Base-by-base conservation (phyloP, 2,888 invertebrate genomes). In the Stenoptilia bipunctidactyla region DNA sequence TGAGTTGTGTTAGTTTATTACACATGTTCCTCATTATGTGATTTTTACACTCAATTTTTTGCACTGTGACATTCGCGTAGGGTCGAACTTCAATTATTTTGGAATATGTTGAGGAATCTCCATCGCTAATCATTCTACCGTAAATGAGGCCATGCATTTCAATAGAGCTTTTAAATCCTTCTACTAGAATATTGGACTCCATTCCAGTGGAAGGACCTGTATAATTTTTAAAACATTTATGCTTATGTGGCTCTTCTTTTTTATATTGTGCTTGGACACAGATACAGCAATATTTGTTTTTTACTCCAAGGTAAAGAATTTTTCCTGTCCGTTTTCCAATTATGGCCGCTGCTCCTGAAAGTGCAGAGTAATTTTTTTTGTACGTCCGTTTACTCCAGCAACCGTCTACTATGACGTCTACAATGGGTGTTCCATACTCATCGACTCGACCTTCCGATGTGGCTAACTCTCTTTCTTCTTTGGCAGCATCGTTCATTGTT, bases 401-500 rank as follows among this genome's bases (percentile, higher is more conserved):
- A 1, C 48, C 51, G 40, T 55, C 49, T 3, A 36, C 47, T 13
- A 46, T 39, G 0, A 50, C 50, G 33, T 45, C 45, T 33, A 49
- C 46, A 8, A 46, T 42, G 2, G 47, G 38, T 15, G 47, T 40
- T 2, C 48, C 48, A 6, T 40, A 33, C 36, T 39, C 35, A 39
- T 39, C 30, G 4, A 47, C 40, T 2, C 39, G 20, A 13, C 45
- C 45, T 27, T 44, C 36, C 15, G 12, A 15, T 34, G 49, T 38
- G 1, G 45, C 47, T n/a, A 33, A 9, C 5, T 35, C 37, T 34
- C 40, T 20, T 40, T 52, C 52, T 27, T 35, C 27, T 45, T 47
- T 41, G 1, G 40, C 47, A 1, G 49, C 48, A 13, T 30, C 35
- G 15, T 25, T 37, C 45, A 45, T 43, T 13, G 14, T n/a, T 8